These are phyloP conservation scores for Spheniscus mendiculus DNA, from an alignment of 2,113 vertebrate species.

Conservation along the genomic window DNA sequence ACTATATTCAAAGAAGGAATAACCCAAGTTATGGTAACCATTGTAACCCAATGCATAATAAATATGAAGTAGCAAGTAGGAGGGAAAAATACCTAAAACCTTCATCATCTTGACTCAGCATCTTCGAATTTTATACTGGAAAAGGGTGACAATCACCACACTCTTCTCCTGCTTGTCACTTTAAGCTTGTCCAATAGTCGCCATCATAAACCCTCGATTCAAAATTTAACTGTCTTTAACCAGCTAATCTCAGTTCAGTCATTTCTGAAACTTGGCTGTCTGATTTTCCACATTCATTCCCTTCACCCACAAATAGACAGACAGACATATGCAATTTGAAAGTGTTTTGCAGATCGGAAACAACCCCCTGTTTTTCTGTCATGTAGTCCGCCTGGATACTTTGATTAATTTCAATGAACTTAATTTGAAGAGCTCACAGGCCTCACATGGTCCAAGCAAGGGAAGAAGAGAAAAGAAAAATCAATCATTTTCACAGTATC, in stretches of 20 bases:
- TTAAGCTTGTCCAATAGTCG: neutral
- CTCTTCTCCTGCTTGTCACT: neutral
- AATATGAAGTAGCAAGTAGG: neutral
- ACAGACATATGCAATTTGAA: neutral
- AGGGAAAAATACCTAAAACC: neutral
- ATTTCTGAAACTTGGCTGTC: neutral
- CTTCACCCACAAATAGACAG: neutral
- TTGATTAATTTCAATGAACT: neutral
- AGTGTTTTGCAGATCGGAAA: neutral
- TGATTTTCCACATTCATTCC: neutral
- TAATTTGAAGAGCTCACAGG: neutral
- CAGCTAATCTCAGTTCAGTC: neutral
- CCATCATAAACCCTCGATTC: neutral
- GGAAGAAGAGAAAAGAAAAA: neutral
- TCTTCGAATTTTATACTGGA: neutral
- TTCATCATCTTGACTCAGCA: neutral
- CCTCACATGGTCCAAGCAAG: neutral
- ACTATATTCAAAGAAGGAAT: constrained; percentile 2
- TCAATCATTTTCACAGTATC: neutral
- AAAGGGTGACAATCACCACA: neutral
- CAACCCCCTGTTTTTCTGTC: neutral
- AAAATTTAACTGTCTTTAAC: neutral
- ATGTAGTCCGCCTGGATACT: neutral
- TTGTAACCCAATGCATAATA: neutral
- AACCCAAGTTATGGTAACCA: neutral